Conservation (phyloP, 2,797 vertebrate genomes). For the Erethizon dorsatum region DNA sequence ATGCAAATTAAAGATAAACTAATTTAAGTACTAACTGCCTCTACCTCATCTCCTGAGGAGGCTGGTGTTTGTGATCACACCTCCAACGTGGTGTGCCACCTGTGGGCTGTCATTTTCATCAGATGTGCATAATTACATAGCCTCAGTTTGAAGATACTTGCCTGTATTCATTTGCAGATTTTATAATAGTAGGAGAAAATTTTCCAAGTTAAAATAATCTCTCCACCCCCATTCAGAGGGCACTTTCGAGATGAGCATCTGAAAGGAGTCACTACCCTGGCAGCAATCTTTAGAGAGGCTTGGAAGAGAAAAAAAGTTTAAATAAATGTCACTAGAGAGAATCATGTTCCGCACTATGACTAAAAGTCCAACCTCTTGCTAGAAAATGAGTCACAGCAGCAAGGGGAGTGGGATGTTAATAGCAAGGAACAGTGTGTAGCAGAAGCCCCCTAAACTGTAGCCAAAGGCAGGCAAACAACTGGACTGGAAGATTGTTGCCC, state of each 20-base stretch:
- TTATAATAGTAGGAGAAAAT: conserved; percentile 22
- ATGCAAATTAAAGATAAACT: conserved; percentile 81
- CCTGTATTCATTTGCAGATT: conserved; percentile 51
- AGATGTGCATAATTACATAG: conserved; percentile 60
- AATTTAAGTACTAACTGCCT: conserved; percentile 75
- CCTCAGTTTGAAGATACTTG: background rate
- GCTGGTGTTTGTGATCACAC: conserved; percentile 64
- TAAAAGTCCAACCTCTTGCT: conserved; percentile 56
- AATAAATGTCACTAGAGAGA: conserved; percentile 54
- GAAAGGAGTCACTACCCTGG: conserved; percentile 47
- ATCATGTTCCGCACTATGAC: conserved; percentile 21
- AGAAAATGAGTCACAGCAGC: conserved; percentile 48
- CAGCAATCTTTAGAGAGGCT: conserved; percentile 27
- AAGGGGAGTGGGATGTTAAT: background rate
- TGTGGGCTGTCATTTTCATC: conserved; percentile 72
- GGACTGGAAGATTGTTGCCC: background rate
- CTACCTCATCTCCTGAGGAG: conserved; percentile 63
- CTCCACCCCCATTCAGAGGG: background rate
- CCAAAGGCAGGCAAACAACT: background rate
- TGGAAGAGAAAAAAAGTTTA: conserved; percentile 50
- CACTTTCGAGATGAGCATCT: conserved; percentile 12
- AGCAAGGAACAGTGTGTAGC: background rate
- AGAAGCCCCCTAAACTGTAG: background rate
- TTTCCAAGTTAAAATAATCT: conserved; percentile 58
- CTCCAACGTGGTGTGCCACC: conserved; percentile 61